phyloP scores from a whole-genome alignment of 1,140 invertebrate species.

The Panulirus ornatus region DNA sequence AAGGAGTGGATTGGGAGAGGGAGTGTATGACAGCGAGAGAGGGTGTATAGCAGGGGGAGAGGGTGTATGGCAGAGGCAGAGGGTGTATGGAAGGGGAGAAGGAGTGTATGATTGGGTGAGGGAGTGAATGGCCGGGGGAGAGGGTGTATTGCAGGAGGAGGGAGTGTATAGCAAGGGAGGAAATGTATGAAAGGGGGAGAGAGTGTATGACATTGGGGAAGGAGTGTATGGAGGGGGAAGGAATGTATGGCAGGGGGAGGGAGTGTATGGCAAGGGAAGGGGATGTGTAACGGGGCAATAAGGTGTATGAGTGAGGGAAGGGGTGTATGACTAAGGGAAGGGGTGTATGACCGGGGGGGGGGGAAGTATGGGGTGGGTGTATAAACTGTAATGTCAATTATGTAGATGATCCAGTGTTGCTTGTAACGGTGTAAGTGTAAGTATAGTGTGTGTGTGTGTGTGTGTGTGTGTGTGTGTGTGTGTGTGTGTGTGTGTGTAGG shows the following conservation, averaged over 20 bases:
- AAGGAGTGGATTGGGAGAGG: not conserved
- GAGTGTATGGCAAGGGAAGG: not conserved
- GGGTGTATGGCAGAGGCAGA: too few relatives aligned
- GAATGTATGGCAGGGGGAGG: not conserved
- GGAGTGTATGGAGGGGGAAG: not conserved
- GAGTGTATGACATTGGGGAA: not conserved
- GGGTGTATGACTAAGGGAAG: too few relatives aligned
- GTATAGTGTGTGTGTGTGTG: too few relatives aligned
- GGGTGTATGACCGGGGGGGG: too few relatives aligned
- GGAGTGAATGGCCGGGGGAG: not conserved
- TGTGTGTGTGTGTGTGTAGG: too few relatives aligned
- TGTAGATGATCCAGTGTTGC: too few relatives aligned
- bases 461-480: too few relatives aligned
- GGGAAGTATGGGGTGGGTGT: too few relatives aligned
- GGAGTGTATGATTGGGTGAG: not conserved
- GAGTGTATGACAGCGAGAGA: constrained; percentile 6
- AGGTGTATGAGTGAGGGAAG: not conserved
- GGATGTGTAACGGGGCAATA: too few relatives aligned
- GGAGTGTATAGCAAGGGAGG: not conserved
- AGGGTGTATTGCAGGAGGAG: not conserved
- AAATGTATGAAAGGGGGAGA: not conserved
- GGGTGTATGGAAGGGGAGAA: not conserved
- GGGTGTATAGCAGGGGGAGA: not conserved
- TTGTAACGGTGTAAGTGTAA: too few relatives aligned
- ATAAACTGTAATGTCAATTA: too few relatives aligned